Percentiles rank a stretch among this genome's conserved stretches.
These are phyloP conservation scores for Mormyrus proboscirostris DNA, from an alignment of 2,797 vertebrate species.

Conservation along the genomic window DNA sequence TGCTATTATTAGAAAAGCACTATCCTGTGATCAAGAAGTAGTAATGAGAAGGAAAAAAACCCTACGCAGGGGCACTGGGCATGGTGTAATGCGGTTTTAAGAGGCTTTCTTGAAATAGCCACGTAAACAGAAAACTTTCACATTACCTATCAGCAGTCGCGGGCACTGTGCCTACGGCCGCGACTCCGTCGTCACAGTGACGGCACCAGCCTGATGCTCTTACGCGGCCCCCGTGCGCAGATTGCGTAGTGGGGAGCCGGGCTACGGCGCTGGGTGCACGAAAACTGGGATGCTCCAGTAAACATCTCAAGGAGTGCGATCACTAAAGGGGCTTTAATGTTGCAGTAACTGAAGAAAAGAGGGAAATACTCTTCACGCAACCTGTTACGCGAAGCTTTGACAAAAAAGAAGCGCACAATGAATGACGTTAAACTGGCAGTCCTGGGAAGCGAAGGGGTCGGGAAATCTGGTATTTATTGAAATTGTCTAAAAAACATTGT, in stretches of 20 bases:
- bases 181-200: constrained; percentile 31
- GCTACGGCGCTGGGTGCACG: not conserved
- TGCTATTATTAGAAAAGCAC: constrained; percentile 1
- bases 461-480: constrained; percentile 67
- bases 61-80: not conserved
- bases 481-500: not conserved
- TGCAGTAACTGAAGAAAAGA: not conserved
- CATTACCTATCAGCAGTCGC: not conserved
- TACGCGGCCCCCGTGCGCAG: not conserved
- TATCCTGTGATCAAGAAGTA: not conserved
- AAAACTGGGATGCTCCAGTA: not conserved
- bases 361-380: not conserved
- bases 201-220: constrained; percentile 10
- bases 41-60: not conserved
- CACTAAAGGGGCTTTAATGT: not conserved
- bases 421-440: constrained; percentile 68
- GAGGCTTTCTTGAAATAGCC: not conserved
- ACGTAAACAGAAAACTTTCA: constrained; percentile 3
- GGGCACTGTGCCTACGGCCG: not conserved
- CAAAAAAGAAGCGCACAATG: constrained; percentile 47
- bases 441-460: constrained; percentile 68
- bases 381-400: not conserved
- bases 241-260: not conserved
- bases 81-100: not conserved
- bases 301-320: not conserved